A percentile compares a stretch with the other conserved stretches of the same genome.
Conservation (phyloP, 2,797 vertebrate species). For the Tapirus indicus region DNA sequence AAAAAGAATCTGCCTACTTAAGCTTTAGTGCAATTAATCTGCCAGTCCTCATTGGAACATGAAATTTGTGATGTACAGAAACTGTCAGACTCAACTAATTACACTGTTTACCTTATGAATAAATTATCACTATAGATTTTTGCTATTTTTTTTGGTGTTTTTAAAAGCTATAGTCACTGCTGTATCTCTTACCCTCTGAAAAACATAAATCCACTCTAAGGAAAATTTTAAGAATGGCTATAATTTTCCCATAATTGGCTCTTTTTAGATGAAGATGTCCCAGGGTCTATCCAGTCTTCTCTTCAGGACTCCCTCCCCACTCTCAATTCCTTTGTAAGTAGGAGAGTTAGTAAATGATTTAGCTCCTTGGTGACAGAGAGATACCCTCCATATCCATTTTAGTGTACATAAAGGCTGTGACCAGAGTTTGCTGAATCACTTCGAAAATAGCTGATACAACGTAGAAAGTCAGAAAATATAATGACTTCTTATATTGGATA, state of each 20-base stretch:
- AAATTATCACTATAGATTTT: conserved; percentile 68
- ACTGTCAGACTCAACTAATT: conserved; percentile 82
- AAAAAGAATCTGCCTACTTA: conserved; percentile 78
- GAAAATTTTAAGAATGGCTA: background rate
- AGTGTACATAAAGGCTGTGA: accelerated
- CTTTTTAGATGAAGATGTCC: background rate
- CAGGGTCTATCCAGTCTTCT: background rate
- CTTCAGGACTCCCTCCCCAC: accelerated
- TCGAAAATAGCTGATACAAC: background rate
- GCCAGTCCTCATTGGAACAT: conserved; percentile 68
- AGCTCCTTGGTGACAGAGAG: background rate
- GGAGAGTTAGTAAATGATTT: background rate
- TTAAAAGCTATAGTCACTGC: background rate
- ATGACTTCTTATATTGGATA: background rate
- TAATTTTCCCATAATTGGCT: background rate
- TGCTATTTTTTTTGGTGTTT: conserved; percentile 12
- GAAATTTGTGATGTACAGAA: conserved; percentile 72
- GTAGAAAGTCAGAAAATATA: background rate
- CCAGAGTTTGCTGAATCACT: background rate
- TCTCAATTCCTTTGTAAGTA: background rate
- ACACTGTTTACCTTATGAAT: conserved; percentile 77
- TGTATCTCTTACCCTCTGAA: background rate
- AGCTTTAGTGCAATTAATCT: conserved; percentile 82
- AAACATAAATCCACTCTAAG: background rate
- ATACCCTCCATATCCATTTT: background rate